Conservation (phyloP, 2,888 invertebrate genomes). For the Tryphoninae sp. region DNA sequence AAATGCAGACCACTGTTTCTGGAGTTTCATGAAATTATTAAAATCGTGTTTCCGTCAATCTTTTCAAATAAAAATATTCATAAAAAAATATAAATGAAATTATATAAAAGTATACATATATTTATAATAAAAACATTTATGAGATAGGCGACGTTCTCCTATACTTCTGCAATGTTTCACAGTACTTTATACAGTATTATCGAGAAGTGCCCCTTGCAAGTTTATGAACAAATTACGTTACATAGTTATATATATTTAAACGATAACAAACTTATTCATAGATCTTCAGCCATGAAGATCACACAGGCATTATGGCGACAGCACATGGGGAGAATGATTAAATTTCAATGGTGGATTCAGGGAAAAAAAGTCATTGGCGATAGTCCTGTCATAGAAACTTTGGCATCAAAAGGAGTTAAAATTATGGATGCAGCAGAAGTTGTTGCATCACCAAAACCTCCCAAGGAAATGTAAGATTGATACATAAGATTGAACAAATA, state of each 20-base stretch:
- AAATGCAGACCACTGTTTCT: too few species aligned
- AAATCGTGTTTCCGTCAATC: too few species aligned
- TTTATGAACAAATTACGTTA: too few species aligned
- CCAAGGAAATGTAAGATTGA: constrained; percentile 57
- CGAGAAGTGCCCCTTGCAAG: too few species aligned
- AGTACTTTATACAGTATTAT: too few species aligned
- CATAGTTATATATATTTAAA: background rate
- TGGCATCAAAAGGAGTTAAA: constrained; percentile 84
- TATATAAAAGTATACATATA: too few species aligned
- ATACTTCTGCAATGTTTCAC: too few species aligned
- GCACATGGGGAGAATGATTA: constrained; percentile 88
- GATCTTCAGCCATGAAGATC: constrained; percentile 84
- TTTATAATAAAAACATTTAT: too few species aligned
- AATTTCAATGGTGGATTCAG: constrained; percentile 88
- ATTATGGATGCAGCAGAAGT: constrained; percentile 86
- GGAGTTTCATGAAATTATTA: too few species aligned
- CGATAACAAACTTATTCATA: background rate
- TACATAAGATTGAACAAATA: constrained; percentile 11
- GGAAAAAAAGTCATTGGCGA: constrained; percentile 84
- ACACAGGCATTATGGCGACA: constrained; percentile 85
- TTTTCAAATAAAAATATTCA: too few species aligned
- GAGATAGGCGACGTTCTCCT: too few species aligned
- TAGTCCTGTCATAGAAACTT: constrained; percentile 83
- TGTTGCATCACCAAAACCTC: constrained; percentile 79
- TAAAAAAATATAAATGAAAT: too few species aligned